These are phyloP conservation scores for Maconellicoccus hirsutus DNA, from an alignment of 1,140 invertebrate species.

Conservation along the genomic window DNA sequence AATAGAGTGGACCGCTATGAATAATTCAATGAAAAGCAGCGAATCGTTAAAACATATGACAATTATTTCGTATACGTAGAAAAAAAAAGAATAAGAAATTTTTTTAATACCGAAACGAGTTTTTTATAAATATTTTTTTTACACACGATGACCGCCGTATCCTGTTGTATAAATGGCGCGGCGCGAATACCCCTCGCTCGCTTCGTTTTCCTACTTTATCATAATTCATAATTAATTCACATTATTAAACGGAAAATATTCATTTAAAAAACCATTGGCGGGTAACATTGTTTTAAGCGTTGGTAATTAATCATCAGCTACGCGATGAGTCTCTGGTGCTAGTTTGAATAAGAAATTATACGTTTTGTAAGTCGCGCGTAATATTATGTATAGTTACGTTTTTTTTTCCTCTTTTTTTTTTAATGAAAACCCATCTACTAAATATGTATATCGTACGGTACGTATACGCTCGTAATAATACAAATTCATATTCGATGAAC, in stretches of 20 bases:
- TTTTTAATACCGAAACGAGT: too few species aligned
- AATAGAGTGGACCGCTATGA: not conserved
- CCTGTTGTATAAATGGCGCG: not conserved
- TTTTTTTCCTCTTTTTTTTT: too few species aligned
- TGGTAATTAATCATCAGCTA: not conserved
- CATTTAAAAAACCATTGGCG: not conserved
- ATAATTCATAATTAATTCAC: conserved; percentile 6
- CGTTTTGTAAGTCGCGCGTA: too few species aligned
- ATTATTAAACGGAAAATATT: not conserved
- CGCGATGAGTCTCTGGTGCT: not conserved
- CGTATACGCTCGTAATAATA: too few species aligned
- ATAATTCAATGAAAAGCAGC: conserved; percentile 4
- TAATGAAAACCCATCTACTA: too few species aligned
- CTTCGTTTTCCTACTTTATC: not conserved
- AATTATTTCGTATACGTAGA: not conserved
- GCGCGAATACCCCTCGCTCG: too few species aligned
- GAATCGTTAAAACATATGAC: conserved; percentile 9
- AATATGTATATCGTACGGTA: too few species aligned
- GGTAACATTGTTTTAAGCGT: not conserved
- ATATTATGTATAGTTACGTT: too few species aligned
- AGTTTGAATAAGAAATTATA: too few species aligned
- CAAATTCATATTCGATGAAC: too few species aligned
- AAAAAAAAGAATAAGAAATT: not conserved
- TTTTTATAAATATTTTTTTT: too few species aligned
- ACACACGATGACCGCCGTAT: not conserved